A percentile compares a stretch with the other conserved stretches of the same genome.
Conservation (phyloP, 2,797 vertebrate species). For the Crenuchus spilurus region DNA sequence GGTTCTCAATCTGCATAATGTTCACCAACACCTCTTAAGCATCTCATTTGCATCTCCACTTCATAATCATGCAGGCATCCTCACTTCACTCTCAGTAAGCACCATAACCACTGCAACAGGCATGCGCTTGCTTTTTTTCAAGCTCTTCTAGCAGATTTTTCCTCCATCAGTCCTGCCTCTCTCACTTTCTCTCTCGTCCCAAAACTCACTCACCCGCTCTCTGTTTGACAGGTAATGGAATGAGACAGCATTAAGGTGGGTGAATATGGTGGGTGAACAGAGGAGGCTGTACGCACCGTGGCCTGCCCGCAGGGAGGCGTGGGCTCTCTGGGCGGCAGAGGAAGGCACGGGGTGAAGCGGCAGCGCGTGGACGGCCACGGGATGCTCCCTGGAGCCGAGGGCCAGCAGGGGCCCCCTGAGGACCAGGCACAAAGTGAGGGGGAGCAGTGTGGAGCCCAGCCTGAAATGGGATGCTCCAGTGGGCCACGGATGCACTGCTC, state of each 20-base stretch:
- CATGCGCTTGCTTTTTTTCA: not conserved
- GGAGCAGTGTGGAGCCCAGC: slow-evolving; percentile 47
- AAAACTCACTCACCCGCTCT: not conserved
- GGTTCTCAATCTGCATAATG: slow-evolving; percentile 42
- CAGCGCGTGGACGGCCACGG: slow-evolving; percentile 43
- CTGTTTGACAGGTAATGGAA: slow-evolving; percentile 13
- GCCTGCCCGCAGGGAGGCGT: slow-evolving; percentile 59
- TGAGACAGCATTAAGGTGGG: not conserved
- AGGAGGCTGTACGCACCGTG: slow-evolving; percentile 55
- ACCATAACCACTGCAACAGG: slow-evolving; percentile 21
- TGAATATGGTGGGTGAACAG: slow-evolving; percentile 32
- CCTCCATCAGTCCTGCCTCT: not conserved
- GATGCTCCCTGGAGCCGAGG: slow-evolving; percentile 41
- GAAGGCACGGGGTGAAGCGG: slow-evolving; percentile 48
- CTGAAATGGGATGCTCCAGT: slow-evolving; percentile 32
- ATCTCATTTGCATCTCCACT: slow-evolving; percentile 49
- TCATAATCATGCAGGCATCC: slow-evolving; percentile 40
- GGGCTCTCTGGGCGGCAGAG: slow-evolving; percentile 38
- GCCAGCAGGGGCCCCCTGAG: slow-evolving; percentile 46
- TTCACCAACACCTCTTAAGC: slow-evolving; percentile 49
- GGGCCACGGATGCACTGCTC: slow-evolving; percentile 36
- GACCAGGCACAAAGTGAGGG: slow-evolving; percentile 45
- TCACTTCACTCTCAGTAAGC: slow-evolving; percentile 5
- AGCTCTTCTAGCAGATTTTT: not conserved
- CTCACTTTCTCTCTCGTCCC: not conserved